Percentiles rank a stretch among this genome's conserved stretches.
Evolutionary conservation across 2,797 vertebrate genomes (phyloP).

Genomic region (Borostomias antarcticus): DNA sequence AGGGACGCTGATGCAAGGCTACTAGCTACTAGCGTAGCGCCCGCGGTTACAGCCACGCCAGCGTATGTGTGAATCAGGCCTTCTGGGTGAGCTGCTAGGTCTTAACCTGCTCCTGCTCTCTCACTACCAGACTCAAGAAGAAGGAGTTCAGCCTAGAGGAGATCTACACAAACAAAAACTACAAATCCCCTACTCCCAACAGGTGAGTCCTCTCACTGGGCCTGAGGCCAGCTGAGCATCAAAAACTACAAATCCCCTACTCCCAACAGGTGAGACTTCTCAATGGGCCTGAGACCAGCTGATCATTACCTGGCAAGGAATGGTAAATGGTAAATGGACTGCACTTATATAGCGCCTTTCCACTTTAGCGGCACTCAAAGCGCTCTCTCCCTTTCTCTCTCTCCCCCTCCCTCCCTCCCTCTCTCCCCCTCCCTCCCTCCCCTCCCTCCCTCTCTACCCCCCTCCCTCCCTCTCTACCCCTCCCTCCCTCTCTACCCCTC

Average conservation of each 20-base stretch:
- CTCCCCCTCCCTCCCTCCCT: too few species aligned
- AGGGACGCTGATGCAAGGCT: too few species aligned
- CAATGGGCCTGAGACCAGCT: too few species aligned
- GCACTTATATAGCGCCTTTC: too few species aligned
- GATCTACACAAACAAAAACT: constrained; percentile 98
- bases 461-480: too few species aligned
- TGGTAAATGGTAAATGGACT: too few species aligned
- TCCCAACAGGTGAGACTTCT: constrained; percentile 80
- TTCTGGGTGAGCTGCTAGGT: neutral
- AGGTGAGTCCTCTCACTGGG: constrained; percentile 74
- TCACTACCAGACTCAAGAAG: constrained; percentile 87
- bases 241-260: constrained; percentile 95
- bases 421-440: too few species aligned
- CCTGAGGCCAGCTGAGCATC: too few species aligned
- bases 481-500: neutral
- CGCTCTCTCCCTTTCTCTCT: neutral
- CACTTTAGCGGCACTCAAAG: too few species aligned
- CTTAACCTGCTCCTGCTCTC: neutral
- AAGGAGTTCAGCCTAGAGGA: constrained; percentile 97
- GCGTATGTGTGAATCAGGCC: neutral
- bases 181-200: constrained; percentile 88
- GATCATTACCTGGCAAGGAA: too few species aligned
- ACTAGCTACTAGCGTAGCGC: neutral
- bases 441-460: too few species aligned
- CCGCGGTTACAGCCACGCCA: too few species aligned